These are phyloP conservation scores for Parochlus steinenii DNA, from an alignment of 2,888 invertebrate species.

Conservation along the genomic window DNA sequence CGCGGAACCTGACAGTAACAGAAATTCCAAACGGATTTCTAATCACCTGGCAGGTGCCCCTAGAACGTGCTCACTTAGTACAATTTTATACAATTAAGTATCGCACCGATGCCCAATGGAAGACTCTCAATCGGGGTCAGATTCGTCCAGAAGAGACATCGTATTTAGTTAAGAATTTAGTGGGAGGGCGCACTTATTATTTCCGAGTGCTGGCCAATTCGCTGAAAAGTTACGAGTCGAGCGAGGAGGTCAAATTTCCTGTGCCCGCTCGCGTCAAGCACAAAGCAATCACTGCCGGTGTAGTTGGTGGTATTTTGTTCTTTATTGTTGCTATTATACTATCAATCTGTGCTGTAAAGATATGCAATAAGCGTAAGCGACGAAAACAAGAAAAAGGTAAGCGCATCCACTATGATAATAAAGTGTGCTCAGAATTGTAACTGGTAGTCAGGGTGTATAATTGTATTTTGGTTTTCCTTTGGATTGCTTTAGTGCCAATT, in stretches of 20 bases:
- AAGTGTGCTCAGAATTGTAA: not conserved
- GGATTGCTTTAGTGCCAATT: no score
- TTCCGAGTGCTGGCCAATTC: slow-evolving; percentile 84
- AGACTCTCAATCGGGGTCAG: slow-evolving; percentile 71
- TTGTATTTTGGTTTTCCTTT: not conserved
- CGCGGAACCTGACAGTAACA: slow-evolving; percentile 76
- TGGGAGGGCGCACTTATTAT: slow-evolving; percentile 80
- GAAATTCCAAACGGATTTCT: slow-evolving; percentile 81
- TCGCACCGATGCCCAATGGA: slow-evolving; percentile 78
- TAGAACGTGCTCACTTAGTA: slow-evolving; percentile 63
- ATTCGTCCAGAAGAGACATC: slow-evolving; percentile 80
- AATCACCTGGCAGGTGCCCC: slow-evolving; percentile 76
- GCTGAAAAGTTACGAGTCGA: slow-evolving; percentile 68
- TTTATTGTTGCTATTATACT: slow-evolving; percentile 95
- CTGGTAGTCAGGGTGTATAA: not conserved
- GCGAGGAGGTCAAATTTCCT: slow-evolving; percentile 74
- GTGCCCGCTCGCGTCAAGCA: slow-evolving; percentile 84
- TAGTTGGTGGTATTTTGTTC: slow-evolving; percentile 92
- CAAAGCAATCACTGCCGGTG: slow-evolving; percentile 91
- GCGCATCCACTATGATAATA: no score
- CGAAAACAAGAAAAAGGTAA: slow-evolving; percentile 97
- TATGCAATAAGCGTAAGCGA: slow-evolving; percentile 91
- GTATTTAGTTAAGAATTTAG: slow-evolving; percentile 83
- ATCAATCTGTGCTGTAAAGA: slow-evolving; percentile 93
- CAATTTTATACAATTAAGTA: slow-evolving; percentile 86